Base-by-base conservation (phyloP, 2,113 vertebrate genomes). In the Odocoileus hemionus region DNA sequence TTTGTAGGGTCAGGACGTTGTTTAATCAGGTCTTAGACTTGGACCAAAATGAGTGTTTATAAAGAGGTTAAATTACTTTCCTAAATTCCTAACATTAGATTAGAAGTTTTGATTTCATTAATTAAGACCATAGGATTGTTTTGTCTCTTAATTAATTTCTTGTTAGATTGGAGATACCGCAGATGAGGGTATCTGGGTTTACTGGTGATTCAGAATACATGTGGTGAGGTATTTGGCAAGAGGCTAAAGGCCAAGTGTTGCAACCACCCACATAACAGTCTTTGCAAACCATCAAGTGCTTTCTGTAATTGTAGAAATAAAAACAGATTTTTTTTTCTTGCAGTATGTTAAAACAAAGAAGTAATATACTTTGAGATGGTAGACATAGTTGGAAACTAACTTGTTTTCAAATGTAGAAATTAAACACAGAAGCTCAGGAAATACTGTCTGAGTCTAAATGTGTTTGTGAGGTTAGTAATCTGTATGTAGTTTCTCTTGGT, bases 261-360 rank as follows among this genome's bases (percentile, higher is more conserved):
- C 0, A 95, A 36, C 55, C 33, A 97, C 50, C 45, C 19, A 79
- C 10, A 1, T 90, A 79, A 92, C 25, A 97, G 14, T 83, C 55
- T 94, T 92, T 95, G 74, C 25, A 97, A 97, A 86, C 36, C 16
- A 67, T 91, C 25, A 87, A 92, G 36, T 92, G 61, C 30, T 95
- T 92, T 95, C 93, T 96, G 47, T 95, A 93, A 86, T 93, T 97
- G 85, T 95, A 86, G 45, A 17, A 91, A 83, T 97, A 87, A 91
- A 91, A 45, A 80, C 26, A 88, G 19, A 39, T 88, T 82, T 58
- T 43, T 58, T 43, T 4, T 2, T 26, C 33, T 21, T 67, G 4
- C 2, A 36, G 15, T 87, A 28, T 97, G 47, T 88, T 89, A 94
- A 92, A 89, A 89, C 30, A 93, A 89, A 96, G 67, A 78, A 87